Evolutionary conservation across 2,797 vertebrate genomes (phyloP), one percentile per base, ranked within the genome.

Genomic region (Manis javanica): DNA sequence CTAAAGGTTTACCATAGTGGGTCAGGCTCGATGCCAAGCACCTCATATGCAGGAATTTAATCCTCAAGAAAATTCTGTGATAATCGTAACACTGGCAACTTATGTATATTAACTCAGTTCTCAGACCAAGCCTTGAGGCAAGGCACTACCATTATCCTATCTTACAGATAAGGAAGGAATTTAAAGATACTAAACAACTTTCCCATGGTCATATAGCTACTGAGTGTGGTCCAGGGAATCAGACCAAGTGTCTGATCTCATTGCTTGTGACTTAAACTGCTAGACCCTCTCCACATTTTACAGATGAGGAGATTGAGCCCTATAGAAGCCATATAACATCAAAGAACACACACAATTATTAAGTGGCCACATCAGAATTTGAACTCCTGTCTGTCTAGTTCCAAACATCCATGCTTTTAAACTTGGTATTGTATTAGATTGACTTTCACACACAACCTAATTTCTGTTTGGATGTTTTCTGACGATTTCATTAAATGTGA

Each of bases 381-480:
- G 72, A 90, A 82, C 61, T 23, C 8, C 26, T 31, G 21, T 68
- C 81, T 69, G 64, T 82, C 75, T 61, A 18, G 37, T 42, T 51
- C 57, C 85, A 92, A 92, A 78, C 3, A 21, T 88, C 71, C 26
- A 57, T 19, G 29, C 63, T 71, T 59, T 93, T 74, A 78, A 91
- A 29, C 55, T 77, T 86, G 63, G 1, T 79, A 39, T 91, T 84
- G 3, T 49, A 57, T 74, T 83, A 79, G 87, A 63, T 34, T 79
- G 31, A 63, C 29, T 87, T 87, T 71, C 69, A 81, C 39, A 90
- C 24, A 29, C 51, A 83, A 46, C 34, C 63, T 94, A 68, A 94
- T 74, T 95, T 84, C 71, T 63, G 26, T 31, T 31, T 79, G 63
- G 16, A 51, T 90, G 91, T 78, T 90, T 83, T 75, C 84, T 90